Conservation (phyloP, 1,140 invertebrate species). For the Ctenoplectra terminalis region DNA sequence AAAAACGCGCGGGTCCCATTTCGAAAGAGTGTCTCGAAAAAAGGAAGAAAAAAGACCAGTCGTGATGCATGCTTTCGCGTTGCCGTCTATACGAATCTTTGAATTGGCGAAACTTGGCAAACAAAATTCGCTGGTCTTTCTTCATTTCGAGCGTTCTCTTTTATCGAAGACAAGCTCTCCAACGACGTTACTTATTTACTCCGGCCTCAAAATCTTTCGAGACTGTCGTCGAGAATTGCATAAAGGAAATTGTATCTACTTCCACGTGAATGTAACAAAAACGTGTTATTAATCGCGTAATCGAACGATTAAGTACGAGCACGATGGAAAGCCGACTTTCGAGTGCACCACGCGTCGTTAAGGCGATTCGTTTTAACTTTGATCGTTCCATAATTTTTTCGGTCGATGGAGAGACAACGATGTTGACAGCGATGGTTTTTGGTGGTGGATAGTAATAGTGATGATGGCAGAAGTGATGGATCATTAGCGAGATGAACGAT, state of each 20-base stretch:
- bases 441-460: constrained; percentile 42
- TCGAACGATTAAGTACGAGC: no score
- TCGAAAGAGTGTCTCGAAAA: constrained; percentile 67
- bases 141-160: not conserved
- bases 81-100: not conserved
- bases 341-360: constrained; percentile 44
- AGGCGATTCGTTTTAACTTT: constrained; percentile 35
- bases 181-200: not conserved
- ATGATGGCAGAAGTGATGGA: constrained; percentile 58
- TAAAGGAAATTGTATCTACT: no score
- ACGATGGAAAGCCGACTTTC: constrained; percentile 22
- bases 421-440: constrained; percentile 26
- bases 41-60: constrained; percentile 44
- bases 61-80: constrained; percentile 15
- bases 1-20: constrained; percentile 74
- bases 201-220: no score
- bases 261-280: no score
- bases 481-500: constrained; percentile 62
- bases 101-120: no score
- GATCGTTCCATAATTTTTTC: constrained; percentile 9
- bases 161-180: not conserved
- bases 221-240: no score
- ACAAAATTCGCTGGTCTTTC: constrained; percentile 9
- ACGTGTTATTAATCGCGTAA: no score
- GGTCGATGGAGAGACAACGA: constrained; percentile 47